Base-by-base conservation (phyloP, 2,797 vertebrate genomes). In the Rhincodon typus region DNA sequence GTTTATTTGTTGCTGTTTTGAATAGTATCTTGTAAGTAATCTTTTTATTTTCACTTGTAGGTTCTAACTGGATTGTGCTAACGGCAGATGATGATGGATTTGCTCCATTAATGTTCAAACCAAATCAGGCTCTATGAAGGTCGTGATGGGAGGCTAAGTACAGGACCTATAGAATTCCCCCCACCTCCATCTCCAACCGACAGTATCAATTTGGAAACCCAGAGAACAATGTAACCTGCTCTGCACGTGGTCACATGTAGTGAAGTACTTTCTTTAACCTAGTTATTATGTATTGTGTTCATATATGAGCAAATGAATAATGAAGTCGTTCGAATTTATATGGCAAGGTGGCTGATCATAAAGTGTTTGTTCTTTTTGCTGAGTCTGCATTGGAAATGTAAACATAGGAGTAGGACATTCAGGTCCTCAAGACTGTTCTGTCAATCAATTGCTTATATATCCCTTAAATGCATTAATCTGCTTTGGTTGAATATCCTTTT, bases 61-160 rank as follows among this genome's bases (percentile, higher is more conserved):
- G 98, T 96, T 98, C 98, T 0, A 96, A 98, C 93, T 99, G 99
- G 99, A 97, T 99, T 0, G 97, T 99, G 15, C 98, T 99, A 15
- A 98, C 98, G 6, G 98, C 98, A 0, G 99, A 99, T 96, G 97
- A 97, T 0, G 98, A 99, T 15, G 99, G 99, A 96, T 99, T 99
- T 90, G 97, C 99, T 95, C 99, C 99, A 0, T 96, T 99, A 94
- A 98, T 94, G 0, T 99, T 99, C 96, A 97, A 97, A 72, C 95
- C 98, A 96, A 96, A 97, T 87, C 98, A 99, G 96, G n/a, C n/a
- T n/a, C n/a, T n/a, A n/a, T n/a, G n/a, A n/a, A n/a, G n/a, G n/a
- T n/a, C 97, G 99, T 66, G 98, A 98, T 4, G 99, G 98, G 90
- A 98, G 97, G 95, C 96, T 97, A 96, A 98, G 97, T 97, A 95